Conservation (phyloP, 2,888 invertebrate genomes). For the Orchesella flavescens region DNA sequence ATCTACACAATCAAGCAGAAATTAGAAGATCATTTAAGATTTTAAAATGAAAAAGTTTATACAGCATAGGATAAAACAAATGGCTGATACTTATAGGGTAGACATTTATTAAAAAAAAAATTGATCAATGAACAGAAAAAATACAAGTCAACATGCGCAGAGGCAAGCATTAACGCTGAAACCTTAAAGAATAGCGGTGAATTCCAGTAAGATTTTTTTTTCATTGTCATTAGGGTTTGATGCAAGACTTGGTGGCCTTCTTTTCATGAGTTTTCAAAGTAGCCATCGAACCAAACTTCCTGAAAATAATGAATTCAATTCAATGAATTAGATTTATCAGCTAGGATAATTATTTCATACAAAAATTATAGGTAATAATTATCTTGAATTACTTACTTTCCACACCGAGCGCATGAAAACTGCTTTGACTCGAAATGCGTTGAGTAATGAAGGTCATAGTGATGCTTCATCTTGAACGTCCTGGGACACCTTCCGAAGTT, state of each 20-base stretch:
- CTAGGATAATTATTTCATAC: not conserved
- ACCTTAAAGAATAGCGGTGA: too few relatives aligned
- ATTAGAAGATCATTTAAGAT: too few relatives aligned
- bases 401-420: not conserved
- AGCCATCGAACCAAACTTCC: not conserved
- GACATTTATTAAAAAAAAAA: too few relatives aligned
- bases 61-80: too few relatives aligned
- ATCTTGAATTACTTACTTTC: not conserved
- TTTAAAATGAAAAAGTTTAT: too few relatives aligned
- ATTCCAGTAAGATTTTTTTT: too few relatives aligned
- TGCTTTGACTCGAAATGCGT: not conserved
- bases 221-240: too few relatives aligned
- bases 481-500: not conserved
- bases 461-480: slow-evolving; percentile 11
- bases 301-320: not conserved
- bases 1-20: too few relatives aligned
- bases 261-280: slow-evolving; percentile 1
- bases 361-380: not conserved
- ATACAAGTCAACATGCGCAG: too few relatives aligned
- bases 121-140: too few relatives aligned
- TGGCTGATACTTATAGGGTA: too few relatives aligned
- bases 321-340: not conserved
- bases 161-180: too few relatives aligned
- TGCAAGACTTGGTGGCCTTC: not conserved
- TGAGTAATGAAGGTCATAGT: not conserved